A percentile compares a stretch with the other conserved stretches of the same genome.
These are phyloP conservation scores for Microctonus brassicae DNA, from an alignment of 2,888 invertebrate genomes.

Conservation along the genomic window DNA sequence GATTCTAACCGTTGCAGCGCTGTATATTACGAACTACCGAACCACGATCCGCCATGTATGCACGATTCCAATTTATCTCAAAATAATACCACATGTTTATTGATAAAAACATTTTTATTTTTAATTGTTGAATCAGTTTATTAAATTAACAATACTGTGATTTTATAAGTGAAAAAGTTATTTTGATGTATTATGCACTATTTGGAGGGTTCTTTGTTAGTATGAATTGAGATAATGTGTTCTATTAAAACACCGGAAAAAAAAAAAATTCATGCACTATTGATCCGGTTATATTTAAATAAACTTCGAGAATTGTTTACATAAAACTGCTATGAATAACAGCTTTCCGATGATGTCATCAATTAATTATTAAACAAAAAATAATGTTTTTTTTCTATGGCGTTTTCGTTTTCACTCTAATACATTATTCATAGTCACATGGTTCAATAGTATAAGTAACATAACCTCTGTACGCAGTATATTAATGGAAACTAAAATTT, in stretches of 20 bases:
- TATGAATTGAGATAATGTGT: conserved; percentile 48
- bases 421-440: background rate
- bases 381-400: background rate
- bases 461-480: background rate
- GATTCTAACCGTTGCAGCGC: too few species aligned
- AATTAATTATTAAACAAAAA: background rate
- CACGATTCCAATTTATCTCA: background rate
- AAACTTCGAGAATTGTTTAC: background rate
- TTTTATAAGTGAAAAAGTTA: conserved; percentile 36
- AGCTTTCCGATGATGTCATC: too few species aligned
- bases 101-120: background rate
- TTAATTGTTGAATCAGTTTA: background rate
- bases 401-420: background rate
- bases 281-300: background rate
- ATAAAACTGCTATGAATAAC: background rate
- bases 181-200: conserved; percentile 61
- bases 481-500: background rate
- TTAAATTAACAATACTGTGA: conserved; percentile 33
- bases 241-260: conserved; percentile 31
- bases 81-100: background rate
- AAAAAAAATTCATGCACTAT: background rate
- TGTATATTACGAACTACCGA: too few species aligned
- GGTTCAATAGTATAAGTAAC: background rate
- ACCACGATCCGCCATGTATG: too few species aligned
- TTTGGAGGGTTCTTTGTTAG: conserved; percentile 67